Evolutionary conservation across 2,113 vertebrate species (phyloP), one percentile per base, ranked within the genome.

Genomic region (Sclerurus mexicanus): DNA sequence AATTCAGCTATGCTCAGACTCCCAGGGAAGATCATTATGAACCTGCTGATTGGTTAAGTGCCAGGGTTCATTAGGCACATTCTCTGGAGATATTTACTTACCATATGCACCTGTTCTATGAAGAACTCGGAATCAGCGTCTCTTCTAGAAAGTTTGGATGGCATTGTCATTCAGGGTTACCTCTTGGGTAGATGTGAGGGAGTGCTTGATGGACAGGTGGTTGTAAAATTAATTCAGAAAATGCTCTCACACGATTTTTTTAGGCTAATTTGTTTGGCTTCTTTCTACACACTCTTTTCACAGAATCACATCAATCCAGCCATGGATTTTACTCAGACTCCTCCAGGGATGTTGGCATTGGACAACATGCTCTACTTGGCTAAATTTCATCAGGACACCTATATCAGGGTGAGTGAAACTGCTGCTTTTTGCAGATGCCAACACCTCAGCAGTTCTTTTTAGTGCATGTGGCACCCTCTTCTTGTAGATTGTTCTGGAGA

Each of bases 321-420:
- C 7, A 97, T 99, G 99, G 99, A 99, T 97, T 99, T 99, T 87
- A 99, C 98, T 71, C 99, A 99, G 98, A 99, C 99, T 28, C 99
- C 99, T 42, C 99, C 99, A 2, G 99, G 99, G 52, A 99, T 99
- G 99, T 96, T 99, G 92, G 99, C 99, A 52, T 94, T 99, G 95
- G 99, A 99, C 97, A 99, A 99, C 97, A 99, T 99, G 99, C 98
- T 99, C 53, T 99, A 99, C 94, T 96, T 99, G 76, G 99, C 99
- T 56, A 99, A 99, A 94, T 97, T 99, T 88, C 99, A 99, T 87
- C 99, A 99, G 97, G 99, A 99, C 90, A 99, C 99, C 35, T 99
- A 99, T 93, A 99, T 99, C 97, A 98, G 99, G 98, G 99, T 99
- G 94, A 90, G 92, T 52, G 52, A 58, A 49, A 27, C 81, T 75